A percentile compares a stretch with the other conserved stretches of the same genome.
Evolutionary conservation across 2,113 vertebrate species (phyloP).

Genomic region (Charina bottae): DNA sequence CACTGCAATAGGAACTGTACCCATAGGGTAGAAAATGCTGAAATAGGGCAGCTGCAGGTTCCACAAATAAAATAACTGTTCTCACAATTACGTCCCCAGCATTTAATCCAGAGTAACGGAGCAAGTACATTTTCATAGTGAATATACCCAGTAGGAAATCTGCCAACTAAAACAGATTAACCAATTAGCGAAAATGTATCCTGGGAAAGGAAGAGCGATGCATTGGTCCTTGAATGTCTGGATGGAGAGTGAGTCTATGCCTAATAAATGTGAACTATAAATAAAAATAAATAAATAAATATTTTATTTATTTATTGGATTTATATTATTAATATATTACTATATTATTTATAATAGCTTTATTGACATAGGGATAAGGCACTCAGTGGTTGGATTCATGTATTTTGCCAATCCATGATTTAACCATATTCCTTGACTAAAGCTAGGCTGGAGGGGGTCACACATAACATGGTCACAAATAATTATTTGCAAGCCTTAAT

Average conservation of each 20-base stretch:
- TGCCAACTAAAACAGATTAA: neutral
- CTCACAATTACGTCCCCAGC: neutral
- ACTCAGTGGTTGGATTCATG: neutral
- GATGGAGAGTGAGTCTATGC: neutral
- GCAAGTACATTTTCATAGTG: neutral
- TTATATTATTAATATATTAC: too few species aligned
- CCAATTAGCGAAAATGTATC: neutral
- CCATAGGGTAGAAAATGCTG: neutral
- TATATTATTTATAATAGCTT: too few species aligned
- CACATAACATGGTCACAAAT: neutral
- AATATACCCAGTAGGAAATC: neutral
- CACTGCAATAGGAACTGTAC: neutral
- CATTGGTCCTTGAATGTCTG: neutral
- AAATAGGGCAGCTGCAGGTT: neutral
- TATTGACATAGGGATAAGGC: neutral
- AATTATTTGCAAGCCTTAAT: neutral
- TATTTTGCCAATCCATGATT: neutral
- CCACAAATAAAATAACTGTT: neutral
- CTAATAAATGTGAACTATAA: too few species aligned
- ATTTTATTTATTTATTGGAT: too few species aligned
- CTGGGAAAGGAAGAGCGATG: too few species aligned
- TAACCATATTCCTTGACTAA: neutral
- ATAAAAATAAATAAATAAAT: too few species aligned
- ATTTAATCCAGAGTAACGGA: neutral
- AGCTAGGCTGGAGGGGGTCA: neutral